phyloP scores from a whole-genome alignment of 2,888 invertebrate species.

The Amblyjoppa proteus region DNA sequence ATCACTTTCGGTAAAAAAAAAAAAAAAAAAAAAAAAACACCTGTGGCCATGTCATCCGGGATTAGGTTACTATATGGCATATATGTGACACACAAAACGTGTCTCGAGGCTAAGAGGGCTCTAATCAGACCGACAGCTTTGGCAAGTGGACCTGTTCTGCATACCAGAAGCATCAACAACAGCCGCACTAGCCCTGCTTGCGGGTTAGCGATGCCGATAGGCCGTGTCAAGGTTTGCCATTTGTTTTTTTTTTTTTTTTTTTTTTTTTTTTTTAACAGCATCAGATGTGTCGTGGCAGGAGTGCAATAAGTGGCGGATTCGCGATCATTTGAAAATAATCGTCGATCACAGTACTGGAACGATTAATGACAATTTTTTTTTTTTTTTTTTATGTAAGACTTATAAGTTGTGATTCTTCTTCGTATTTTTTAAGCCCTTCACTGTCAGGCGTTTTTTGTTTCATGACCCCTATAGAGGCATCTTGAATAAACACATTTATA shows the following conservation, averaged over 20 bases:
- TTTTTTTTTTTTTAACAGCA: not conserved
- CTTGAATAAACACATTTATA: too few relatives aligned
- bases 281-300: not conserved
- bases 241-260: conserved; percentile 47
- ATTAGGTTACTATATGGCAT: conserved; percentile 29
- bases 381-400: not conserved
- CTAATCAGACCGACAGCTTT: conserved; percentile 60
- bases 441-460: too few relatives aligned
- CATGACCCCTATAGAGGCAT: too few relatives aligned
- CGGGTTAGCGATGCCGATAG: conserved; percentile 54
- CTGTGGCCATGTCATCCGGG: too few relatives aligned
- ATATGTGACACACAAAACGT: conserved; percentile 20
- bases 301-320: too few relatives aligned
- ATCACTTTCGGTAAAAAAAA: too few relatives aligned
- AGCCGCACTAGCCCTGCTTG: conserved; percentile 33
- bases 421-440: too few relatives aligned
- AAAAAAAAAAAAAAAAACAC: too few relatives aligned
- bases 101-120: conserved; percentile 45
- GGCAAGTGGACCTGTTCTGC: conserved; percentile 63
- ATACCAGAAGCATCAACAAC: conserved; percentile 54
- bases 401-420: too few relatives aligned
- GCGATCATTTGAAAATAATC: not conserved
- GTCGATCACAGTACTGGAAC: too few relatives aligned
- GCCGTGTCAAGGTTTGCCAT: conserved; percentile 64
- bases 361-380: conserved; percentile 15